phyloP scores from a whole-genome alignment of 2,888 invertebrate genomes.

The Lacanobia wlatinum region DNA sequence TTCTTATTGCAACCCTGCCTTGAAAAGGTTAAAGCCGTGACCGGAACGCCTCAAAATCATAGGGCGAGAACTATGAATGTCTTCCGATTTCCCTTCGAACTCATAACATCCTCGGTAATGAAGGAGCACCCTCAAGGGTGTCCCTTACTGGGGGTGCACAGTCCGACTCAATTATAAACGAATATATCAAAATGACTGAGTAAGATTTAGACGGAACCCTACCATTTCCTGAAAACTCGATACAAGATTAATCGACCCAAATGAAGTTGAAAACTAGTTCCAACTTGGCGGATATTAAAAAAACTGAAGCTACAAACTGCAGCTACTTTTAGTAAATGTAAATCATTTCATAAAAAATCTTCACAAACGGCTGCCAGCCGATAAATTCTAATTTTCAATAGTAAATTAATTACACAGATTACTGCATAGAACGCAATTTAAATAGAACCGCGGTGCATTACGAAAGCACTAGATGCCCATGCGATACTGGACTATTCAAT shows the following conservation, averaged over 20 bases:
- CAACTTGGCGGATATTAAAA: no score
- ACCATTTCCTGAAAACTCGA: slow-evolving; percentile 35
- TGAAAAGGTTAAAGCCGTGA: slow-evolving; percentile 76
- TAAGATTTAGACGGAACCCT: slow-evolving; percentile 51
- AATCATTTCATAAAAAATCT: slow-evolving; percentile 4
- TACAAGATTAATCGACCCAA: slow-evolving; percentile 22
- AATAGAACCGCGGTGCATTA: slow-evolving; percentile 76
- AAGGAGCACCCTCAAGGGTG: slow-evolving; percentile 80
- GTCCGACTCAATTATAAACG: slow-evolving; percentile 85
- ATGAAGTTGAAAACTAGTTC: not conserved
- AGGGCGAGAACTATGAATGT: slow-evolving; percentile 77
- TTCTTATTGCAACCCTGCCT: slow-evolving; percentile 67
- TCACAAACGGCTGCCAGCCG: slow-evolving; percentile 17
- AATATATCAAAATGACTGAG: slow-evolving; percentile 84
- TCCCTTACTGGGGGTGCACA: slow-evolving; percentile 72
- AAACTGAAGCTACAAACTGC: not conserved
- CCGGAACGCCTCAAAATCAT: slow-evolving; percentile 79
- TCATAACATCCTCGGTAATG: slow-evolving; percentile 80
- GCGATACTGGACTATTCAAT: slow-evolving; percentile 84
- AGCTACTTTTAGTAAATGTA: not conserved
- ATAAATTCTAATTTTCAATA: slow-evolving; percentile 60
- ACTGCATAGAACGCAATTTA: slow-evolving; percentile 70
- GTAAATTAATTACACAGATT: slow-evolving; percentile 72
- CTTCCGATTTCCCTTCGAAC: slow-evolving; percentile 74
- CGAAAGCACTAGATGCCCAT: slow-evolving; percentile 77